Percentiles rank a stretch among this genome's conserved stretches.
These are phyloP conservation scores for Simalia tracyae DNA, from an alignment of 2,797 vertebrate species.

Conservation along the genomic window DNA sequence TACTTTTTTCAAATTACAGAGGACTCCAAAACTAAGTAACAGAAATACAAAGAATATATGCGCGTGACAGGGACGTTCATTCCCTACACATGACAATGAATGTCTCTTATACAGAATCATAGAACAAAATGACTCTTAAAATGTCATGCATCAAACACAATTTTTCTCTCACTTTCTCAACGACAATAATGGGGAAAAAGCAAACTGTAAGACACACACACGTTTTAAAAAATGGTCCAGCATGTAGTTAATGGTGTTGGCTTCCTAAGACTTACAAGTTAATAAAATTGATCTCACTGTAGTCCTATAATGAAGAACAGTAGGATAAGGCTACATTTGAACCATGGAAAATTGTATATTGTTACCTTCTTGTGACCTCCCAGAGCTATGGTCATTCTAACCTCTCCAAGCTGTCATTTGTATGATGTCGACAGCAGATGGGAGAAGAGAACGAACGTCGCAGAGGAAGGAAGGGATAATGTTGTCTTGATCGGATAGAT, in stretches of 20 bases:
- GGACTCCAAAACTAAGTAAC: neutral
- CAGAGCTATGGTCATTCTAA: slow-evolving; percentile 65
- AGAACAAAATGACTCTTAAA: neutral
- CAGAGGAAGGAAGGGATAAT: slow-evolving; percentile 19
- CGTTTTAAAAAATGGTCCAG: slow-evolving; percentile 59
- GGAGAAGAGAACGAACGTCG: slow-evolving; percentile 27
- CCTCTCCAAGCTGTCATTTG: slow-evolving; percentile 67
- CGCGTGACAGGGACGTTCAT: neutral
- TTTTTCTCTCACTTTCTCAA: slow-evolving; percentile 14
- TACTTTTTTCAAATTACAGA: neutral
- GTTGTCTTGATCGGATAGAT: neutral
- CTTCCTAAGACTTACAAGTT: slow-evolving; percentile 68
- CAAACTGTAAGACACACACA: slow-evolving; percentile 46
- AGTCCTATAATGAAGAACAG: slow-evolving; percentile 73
- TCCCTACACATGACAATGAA: neutral
- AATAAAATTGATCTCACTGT: slow-evolving; percentile 74
- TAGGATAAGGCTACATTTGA: slow-evolving; percentile 73
- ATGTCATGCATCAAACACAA: neutral
- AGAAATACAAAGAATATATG: neutral
- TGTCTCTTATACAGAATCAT: neutral
- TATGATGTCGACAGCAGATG: slow-evolving; percentile 60
- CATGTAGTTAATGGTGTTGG: slow-evolving; percentile 61
- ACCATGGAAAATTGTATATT: slow-evolving; percentile 74
- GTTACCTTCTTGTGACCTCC: slow-evolving; percentile 72
- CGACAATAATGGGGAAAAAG: neutral